phyloP scores from a whole-genome alignment of 1,140 invertebrate species.

The Teleopsis dalmanni region DNA sequence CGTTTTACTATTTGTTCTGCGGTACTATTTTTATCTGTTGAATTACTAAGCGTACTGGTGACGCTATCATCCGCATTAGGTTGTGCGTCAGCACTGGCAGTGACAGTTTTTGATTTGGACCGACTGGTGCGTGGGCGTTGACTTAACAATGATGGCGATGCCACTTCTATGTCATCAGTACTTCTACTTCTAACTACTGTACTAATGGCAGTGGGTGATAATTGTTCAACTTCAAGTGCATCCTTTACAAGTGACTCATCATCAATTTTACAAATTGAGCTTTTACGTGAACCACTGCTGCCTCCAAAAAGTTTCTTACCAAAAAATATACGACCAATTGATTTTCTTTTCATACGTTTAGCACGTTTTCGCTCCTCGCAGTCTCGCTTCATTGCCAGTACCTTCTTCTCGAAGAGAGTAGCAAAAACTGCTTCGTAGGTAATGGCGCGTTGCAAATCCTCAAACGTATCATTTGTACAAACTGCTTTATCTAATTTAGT shows the following conservation, averaged over 20 bases:
- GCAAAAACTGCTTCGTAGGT: constrained; percentile 40
- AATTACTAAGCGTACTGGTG: constrained; percentile 36
- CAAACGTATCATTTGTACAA: constrained; percentile 37
- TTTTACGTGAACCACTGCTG: constrained; percentile 15
- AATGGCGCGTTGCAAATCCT: constrained; percentile 31
- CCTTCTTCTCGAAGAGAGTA: constrained; percentile 39
- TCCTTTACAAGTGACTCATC: neutral
- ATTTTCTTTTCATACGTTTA: constrained; percentile 32
- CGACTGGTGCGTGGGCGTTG: neutral
- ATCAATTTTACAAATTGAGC: neutral
- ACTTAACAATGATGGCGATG: neutral
- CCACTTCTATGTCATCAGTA: neutral
- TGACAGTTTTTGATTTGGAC: neutral
- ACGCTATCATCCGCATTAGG: constrained; percentile 28
- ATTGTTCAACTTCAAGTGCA: neutral
- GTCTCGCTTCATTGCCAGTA: constrained; percentile 39
- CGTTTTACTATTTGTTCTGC: constrained; percentile 11
- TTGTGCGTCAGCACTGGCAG: neutral
- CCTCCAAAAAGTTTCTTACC: constrained; percentile 25
- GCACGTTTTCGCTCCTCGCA: constrained; percentile 38
- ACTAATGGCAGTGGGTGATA: neutral
- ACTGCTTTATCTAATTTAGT: constrained; percentile 39
- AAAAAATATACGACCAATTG: constrained; percentile 34
- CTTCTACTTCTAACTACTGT: neutral
- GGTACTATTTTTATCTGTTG: constrained; percentile 17